phyloP scores from a whole-genome alignment of 1,140 invertebrate genomes.

The Polypedilum vanderplanki region DNA sequence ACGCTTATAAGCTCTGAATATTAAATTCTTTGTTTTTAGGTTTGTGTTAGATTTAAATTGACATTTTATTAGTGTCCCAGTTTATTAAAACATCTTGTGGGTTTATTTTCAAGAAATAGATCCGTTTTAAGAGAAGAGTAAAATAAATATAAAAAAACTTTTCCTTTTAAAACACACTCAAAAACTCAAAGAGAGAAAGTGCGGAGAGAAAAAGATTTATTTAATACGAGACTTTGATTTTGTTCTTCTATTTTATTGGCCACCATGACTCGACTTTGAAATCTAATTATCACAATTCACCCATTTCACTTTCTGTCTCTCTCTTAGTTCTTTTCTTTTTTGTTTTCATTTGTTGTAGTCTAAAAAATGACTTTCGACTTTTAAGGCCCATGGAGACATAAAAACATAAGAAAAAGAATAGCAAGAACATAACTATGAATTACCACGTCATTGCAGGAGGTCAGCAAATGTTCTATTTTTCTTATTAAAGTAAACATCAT shows the following conservation, averaged over 20 bases:
- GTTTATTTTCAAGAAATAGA: too few species aligned
- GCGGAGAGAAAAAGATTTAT: too few species aligned
- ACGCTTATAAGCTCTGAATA: too few species aligned
- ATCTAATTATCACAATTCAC: constrained; percentile 10
- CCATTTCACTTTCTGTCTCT: neutral
- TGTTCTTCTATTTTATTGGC: constrained; percentile 22
- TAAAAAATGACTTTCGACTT: neutral
- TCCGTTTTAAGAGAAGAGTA: too few species aligned
- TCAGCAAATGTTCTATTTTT: neutral
- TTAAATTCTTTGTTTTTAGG: too few species aligned
- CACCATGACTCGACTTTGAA: constrained; percentile 22
- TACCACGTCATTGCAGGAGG: neutral
- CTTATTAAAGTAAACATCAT: neutral
- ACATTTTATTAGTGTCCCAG: too few species aligned
- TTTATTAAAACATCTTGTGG: too few species aligned
- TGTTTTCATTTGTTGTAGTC: neutral
- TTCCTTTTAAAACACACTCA: too few species aligned
- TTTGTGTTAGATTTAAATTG: too few species aligned
- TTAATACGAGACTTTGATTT: too few species aligned
- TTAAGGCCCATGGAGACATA: neutral
- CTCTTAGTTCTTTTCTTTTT: neutral
- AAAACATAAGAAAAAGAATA: too few species aligned
- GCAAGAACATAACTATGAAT: neutral
- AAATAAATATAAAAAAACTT: too few species aligned
- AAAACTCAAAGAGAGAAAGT: neutral